phyloP scores from a whole-genome alignment of 2,797 vertebrate species.

The Chromobotia macracanthus region DNA sequence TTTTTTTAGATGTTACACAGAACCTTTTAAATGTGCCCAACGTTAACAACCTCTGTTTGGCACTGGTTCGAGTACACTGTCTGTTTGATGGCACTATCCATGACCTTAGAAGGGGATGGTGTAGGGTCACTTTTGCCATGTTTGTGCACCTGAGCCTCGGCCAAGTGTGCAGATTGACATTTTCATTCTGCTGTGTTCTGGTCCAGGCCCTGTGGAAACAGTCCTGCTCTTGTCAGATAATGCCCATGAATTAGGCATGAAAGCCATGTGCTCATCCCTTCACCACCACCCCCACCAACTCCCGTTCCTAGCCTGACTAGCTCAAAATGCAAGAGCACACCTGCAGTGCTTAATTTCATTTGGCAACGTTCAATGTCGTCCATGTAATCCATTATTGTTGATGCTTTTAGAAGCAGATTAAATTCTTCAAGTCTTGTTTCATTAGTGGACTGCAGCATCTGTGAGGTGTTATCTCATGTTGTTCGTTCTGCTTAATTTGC shows the following conservation, averaged over 20 bases:
- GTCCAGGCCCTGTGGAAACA: slow-evolving; percentile 59
- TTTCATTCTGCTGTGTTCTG: slow-evolving; percentile 52
- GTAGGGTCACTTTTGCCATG: slow-evolving; percentile 51
- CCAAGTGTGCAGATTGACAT: slow-evolving; percentile 64
- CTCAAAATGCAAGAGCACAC: slow-evolving; percentile 1
- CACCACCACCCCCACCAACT: slow-evolving; percentile 29
- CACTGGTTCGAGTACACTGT: slow-evolving; percentile 24
- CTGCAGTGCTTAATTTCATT: slow-evolving; percentile 4
- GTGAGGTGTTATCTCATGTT: background rate
- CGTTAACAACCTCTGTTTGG: slow-evolving; percentile 37
- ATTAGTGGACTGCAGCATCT: background rate
- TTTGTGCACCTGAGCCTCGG: slow-evolving; percentile 62
- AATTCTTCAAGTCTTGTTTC: background rate
- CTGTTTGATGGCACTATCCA: slow-evolving; percentile 45
- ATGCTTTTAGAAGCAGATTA: background rate
- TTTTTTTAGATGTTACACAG: no score
- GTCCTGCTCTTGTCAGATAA: slow-evolving; percentile 66
- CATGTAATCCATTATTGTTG: background rate
- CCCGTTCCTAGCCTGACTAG: background rate
- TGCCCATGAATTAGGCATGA: slow-evolving; percentile 71
- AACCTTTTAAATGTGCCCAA: background rate
- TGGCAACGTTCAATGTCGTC: background rate
- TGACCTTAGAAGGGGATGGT: slow-evolving; percentile 23
- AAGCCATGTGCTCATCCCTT: slow-evolving; percentile 55
- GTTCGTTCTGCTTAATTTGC: background rate